Evolutionary conservation across 2,888 invertebrate genomes (phyloP), one percentile per base, ranked within the genome.

Genomic region (Crioceris asparagi): DNA sequence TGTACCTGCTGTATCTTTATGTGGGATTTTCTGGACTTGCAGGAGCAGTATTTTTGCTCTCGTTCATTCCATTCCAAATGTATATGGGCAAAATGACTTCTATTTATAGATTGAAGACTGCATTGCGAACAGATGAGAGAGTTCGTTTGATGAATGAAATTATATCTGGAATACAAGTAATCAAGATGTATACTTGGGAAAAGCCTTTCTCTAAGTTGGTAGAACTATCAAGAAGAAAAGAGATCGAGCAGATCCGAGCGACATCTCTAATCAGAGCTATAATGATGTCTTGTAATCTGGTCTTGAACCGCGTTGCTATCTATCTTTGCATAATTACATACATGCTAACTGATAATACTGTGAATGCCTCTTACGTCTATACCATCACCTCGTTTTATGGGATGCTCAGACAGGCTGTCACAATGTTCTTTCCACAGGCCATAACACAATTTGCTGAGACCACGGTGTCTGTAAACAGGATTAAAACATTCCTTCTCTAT

Each of bases 231-330:
- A 46, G 55, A 45, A 32, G 84, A 52, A 59, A 71, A 40, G 86
- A 87, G 66, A 74, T 85, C 12, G 66, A 69, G 38, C 71, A 74
- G 39, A 70, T 83, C 36, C 67, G 71, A 47, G 63, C 69, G 17
- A 75, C 77, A 5, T 75, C 79, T 0, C 75, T 75, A 61, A 69
- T 79, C 38, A 68, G 74, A 54, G 78, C 75, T 0, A 72, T 78
- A 48, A 74, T 74, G n/a, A 66, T 74, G 18, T 75, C 79, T 0
- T 59, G 72, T 41, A 61, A 73, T 54, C 79, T 90, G 32, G 88
- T 87, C 56, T 82, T 88, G 0, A 83, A 86, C 53, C 77, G 91
- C 47, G 72, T 85, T 23, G 82, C 90, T 1, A 69, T 90, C n/a
- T 86, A 81, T 56, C 73, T 85, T 35, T 86, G 86, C 2, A 72